Percentiles rank a stretch among this genome's conserved stretches.
Conservation (phyloP, 2,113 vertebrate species). For the Poeciliopsis retropinna region DNA sequence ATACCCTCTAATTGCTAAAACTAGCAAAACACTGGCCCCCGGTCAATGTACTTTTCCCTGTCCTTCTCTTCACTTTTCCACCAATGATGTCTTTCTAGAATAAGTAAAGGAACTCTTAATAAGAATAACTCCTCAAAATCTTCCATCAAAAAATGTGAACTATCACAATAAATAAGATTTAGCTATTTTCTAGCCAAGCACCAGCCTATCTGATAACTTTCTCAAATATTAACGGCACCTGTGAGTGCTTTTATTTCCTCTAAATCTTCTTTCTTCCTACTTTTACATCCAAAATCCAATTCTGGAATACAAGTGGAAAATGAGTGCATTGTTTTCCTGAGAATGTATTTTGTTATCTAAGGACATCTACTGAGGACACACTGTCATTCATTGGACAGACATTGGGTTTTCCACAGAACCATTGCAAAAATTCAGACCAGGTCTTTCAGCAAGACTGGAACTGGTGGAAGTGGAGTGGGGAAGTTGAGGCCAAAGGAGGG, state of each 20-base stretch:
- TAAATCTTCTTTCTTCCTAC: background rate
- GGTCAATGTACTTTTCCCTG: too few species aligned
- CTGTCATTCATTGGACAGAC: constrained; percentile 41
- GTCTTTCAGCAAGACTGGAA: constrained; percentile 52
- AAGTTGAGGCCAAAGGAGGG: constrained; percentile 61
- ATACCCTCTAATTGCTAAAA: too few species aligned
- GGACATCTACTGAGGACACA: constrained; percentile 15
- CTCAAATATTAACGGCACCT: background rate
- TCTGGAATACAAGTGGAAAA: constrained; percentile 42
- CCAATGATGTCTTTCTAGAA: too few species aligned
- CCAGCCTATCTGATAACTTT: background rate
- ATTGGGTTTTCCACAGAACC: constrained; percentile 47
- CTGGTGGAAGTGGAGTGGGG: constrained; percentile 44
- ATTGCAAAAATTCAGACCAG: constrained; percentile 46
- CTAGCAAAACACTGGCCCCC: too few species aligned
- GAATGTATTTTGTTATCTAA: constrained; percentile 29
- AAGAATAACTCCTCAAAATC: too few species aligned
- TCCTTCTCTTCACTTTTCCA: too few species aligned
- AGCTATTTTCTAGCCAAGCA: too few species aligned
- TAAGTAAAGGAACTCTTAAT: too few species aligned
- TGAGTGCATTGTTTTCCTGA: background rate
- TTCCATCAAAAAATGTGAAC: too few species aligned
- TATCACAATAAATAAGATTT: too few species aligned
- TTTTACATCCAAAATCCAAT: constrained; percentile 4
- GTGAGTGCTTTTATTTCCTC: too few species aligned